Conservation (phyloP, 92 coral and sea anemone species). For the Paramuricea clavata region DNA sequence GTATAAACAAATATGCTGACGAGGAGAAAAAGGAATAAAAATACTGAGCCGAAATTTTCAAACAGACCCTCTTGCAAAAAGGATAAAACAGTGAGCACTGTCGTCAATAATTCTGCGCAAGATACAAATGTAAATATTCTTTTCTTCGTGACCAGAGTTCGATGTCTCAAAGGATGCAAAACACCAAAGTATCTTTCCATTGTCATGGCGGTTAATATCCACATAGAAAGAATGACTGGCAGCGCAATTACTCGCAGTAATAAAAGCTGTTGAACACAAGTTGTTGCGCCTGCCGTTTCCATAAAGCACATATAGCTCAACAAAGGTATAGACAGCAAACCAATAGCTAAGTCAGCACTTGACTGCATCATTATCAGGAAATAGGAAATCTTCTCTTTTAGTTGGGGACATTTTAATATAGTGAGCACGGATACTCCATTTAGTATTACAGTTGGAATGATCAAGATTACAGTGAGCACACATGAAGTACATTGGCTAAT, state of each 20-base stretch:
- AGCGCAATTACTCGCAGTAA: not conserved
- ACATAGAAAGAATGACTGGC: not conserved
- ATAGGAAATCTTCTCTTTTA: not conserved
- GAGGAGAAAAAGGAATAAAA: too few species aligned
- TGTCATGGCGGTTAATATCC: not conserved
- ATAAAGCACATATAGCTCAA: not conserved
- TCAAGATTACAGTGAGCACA: too few species aligned
- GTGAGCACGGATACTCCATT: not conserved
- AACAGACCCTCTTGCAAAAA: not conserved
- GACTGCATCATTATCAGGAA: not conserved
- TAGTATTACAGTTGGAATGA: not conserved
- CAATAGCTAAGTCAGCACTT: not conserved
- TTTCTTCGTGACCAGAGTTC: not conserved
- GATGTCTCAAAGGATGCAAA: not conserved
- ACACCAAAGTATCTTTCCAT: not conserved
- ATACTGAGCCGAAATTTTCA: not conserved
- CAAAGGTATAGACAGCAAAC: too few species aligned
- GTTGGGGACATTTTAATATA: not conserved
- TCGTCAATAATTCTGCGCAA: not conserved
- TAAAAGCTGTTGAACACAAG: not conserved
- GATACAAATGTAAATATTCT: not conserved
- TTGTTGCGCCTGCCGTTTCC: not conserved
- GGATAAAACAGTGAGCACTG: not conserved
- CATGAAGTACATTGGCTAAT: not conserved
- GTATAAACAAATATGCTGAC: not conserved